These are phyloP conservation scores for Sminthurinus aureus DNA, from an alignment of 2,888 invertebrate genomes.

Conservation along the genomic window DNA sequence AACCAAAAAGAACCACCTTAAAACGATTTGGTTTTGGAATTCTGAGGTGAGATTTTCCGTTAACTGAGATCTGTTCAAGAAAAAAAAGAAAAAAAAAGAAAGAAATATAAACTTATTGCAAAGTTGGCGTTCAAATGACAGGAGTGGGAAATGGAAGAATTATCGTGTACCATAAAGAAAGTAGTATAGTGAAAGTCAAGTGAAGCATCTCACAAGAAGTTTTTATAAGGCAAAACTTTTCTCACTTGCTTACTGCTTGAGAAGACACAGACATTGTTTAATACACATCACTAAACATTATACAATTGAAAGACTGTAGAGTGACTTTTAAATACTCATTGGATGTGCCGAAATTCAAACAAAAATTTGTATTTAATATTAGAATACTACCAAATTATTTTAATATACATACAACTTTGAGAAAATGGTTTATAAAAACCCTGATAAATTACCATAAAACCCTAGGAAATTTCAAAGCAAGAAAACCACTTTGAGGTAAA, in stretches of 20 bases:
- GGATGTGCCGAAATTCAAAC: too few relatives aligned
- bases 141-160: slow-evolving; percentile 34
- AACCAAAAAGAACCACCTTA: slow-evolving; percentile 60
- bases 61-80: slow-evolving; percentile 59
- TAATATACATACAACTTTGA: too few relatives aligned
- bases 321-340: too few relatives aligned
- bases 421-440: too few relatives aligned
- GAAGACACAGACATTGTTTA: background rate
- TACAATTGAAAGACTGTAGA: too few relatives aligned
- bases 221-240: background rate
- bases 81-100: slow-evolving; percentile 19
- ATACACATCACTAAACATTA: too few relatives aligned
- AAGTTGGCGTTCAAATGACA: slow-evolving; percentile 26
- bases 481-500: background rate
- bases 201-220: background rate
- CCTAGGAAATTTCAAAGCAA: background rate
- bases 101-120: background rate
- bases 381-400: too few relatives aligned
- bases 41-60: slow-evolving; percentile 57
- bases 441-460: background rate
- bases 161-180: slow-evolving; percentile 36
- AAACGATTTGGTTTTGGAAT: slow-evolving; percentile 58
- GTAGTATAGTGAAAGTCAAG: background rate
- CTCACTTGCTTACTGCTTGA: background rate
- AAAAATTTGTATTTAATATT: too few relatives aligned